Conservation (phyloP, 1,140 invertebrate genomes). For the Heliconius himera region DNA sequence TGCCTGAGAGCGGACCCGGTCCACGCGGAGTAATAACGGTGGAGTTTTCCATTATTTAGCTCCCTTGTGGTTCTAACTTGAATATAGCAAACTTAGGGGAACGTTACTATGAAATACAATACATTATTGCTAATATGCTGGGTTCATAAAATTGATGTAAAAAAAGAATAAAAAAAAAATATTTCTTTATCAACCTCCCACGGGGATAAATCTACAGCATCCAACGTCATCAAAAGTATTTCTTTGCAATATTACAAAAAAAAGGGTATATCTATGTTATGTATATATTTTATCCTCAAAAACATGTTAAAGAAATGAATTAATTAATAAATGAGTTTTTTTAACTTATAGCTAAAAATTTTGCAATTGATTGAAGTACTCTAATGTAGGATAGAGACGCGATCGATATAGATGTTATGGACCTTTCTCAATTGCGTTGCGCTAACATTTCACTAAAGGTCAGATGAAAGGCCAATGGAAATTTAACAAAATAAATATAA, state of each 20-base stretch:
- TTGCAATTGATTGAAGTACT: not conserved
- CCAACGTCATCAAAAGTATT: not conserved
- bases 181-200: not conserved
- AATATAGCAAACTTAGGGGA: constrained; percentile 12
- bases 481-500: not conserved
- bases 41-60: constrained; percentile 18
- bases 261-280: not conserved
- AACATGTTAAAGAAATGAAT: not conserved
- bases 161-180: not conserved
- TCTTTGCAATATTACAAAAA: not conserved
- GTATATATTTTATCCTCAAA: not conserved
- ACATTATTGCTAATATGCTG: not conserved
- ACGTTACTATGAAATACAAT: not conserved
- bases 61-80: constrained; percentile 23
- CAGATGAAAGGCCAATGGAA: constrained; percentile 14
- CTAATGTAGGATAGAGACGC: not conserved
- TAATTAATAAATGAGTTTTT: not conserved
- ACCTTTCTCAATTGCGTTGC: constrained; percentile 21
- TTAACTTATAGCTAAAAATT: not conserved
- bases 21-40: constrained; percentile 27
- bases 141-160: not conserved
- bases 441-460: constrained; percentile 35
- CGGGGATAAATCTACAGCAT: not conserved
- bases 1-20: constrained; percentile 28
- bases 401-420: constrained; percentile 23